Conservation (phyloP, 1,140 invertebrate species). For the Heliconius nattereri region DNA sequence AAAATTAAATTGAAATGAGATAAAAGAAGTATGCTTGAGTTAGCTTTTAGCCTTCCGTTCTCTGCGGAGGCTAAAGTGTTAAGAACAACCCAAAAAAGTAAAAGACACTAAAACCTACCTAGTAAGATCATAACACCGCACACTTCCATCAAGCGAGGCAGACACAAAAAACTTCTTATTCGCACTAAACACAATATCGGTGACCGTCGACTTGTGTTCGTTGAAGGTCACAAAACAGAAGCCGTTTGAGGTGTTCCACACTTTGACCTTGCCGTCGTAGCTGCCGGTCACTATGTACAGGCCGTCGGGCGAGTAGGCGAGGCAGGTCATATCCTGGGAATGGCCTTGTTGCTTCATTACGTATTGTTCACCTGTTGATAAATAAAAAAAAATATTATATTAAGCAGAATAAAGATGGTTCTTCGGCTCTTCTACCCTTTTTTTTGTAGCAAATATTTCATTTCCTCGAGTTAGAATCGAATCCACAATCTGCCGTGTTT, state of each 20-base stretch:
- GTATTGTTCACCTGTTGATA: slow-evolving; percentile 90
- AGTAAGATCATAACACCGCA: slow-evolving; percentile 95
- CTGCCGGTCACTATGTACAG: slow-evolving; percentile 95
- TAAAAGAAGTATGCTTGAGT: no score
- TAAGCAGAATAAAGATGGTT: no score
- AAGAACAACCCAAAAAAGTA: neutral
- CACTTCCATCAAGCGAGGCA: slow-evolving; percentile 96
- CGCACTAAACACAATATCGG: slow-evolving; percentile 91
- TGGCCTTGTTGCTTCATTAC: slow-evolving; percentile 99
- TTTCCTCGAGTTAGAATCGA: no score
- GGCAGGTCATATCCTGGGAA: slow-evolving; percentile 91
- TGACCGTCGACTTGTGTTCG: slow-evolving; percentile 92
- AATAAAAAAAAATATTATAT: neutral
- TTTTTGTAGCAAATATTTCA: no score
- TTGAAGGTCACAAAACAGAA: slow-evolving; percentile 98
- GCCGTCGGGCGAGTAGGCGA: slow-evolving; percentile 96
- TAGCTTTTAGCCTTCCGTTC: no score
- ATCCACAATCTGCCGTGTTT: no score
- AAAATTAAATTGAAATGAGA: no score
- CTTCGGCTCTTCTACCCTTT: no score
- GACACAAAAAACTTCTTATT: slow-evolving; percentile 96
- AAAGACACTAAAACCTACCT: slow-evolving; percentile 76
- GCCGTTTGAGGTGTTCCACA: slow-evolving; percentile 95
- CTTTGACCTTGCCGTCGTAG: slow-evolving; percentile 97
- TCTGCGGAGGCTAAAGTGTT: no score